Evolutionary conservation across 37 sponge, comb jelly and placozoan species (phyloP), one percentile per base, ranked within the genome.

Genomic region (Ephydatia muelleri): DNA sequence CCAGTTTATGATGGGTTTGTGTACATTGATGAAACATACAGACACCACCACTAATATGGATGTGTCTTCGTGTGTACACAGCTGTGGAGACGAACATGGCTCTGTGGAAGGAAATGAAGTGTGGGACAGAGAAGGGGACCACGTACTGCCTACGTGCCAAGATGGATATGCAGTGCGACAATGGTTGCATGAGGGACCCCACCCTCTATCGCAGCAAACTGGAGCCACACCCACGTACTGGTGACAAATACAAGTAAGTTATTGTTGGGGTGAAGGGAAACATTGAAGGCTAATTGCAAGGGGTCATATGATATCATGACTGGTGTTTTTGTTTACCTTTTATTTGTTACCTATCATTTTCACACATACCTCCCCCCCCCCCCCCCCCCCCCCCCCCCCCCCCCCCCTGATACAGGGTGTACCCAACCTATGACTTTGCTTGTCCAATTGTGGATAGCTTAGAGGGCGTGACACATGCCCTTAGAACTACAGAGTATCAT

Each of bases 371-470:
- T 8, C 70, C 21, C 72, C 16, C 29, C 72, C 25, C 30, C 8
- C 32, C 27, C 72, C 72, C 72, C 19, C 28, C 72, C 72, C 29
- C 32, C 72, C 29, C 30, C 9, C 72, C 72, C 32, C 72, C 14
- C 23, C 34, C 2, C 38, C 35, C 38, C 37, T 75, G 6, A 75
- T n/a, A n/a, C n/a, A 98, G 97, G 83, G 97, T 93, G 27, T 98
- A 98, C 80, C 99, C 99, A 22, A 98, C 94, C 39, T 98, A 98
- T 75, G 99, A 98, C 86, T 98, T 98, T 88, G 99, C 99, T 25
- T 96, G 97, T 83, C 97, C 99, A 43, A 94, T 98, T 19, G 94
- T 97, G 38, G 99, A 98, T 95, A 96, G 97, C 37, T 66, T 93
- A 14, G 99, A 98, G 88, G 99, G 99, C 26, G 97, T 98, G 72